These are phyloP conservation scores for Anthoptus insignis DNA, from an alignment of 2,888 invertebrate genomes.

Conservation along the genomic window DNA sequence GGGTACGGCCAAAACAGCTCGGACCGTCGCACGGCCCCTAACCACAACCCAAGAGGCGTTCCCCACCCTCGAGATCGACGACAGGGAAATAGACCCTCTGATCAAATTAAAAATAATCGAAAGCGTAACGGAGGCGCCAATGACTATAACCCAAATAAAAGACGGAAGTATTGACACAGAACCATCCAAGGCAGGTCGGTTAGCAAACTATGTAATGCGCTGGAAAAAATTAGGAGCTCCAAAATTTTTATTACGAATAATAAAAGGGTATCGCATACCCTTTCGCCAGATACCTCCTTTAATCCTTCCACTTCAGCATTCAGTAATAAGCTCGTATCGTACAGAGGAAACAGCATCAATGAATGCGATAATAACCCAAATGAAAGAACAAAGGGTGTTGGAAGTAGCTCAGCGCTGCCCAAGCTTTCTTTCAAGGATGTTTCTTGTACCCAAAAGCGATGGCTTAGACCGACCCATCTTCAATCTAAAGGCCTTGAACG, in stretches of 20 bases:
- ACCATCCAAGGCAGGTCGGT: slow-evolving; percentile 20
- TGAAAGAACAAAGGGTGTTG: slow-evolving; percentile 38
- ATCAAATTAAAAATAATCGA: not conserved
- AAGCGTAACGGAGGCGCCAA: not conserved
- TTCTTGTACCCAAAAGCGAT: slow-evolving; percentile 44
- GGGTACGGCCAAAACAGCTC: not conserved
- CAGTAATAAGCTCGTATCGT: not conserved
- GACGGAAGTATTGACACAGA: slow-evolving; percentile 24
- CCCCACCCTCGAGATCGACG: not conserved
- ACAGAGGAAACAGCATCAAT: slow-evolving; percentile 15
- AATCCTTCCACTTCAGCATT: slow-evolving; percentile 6
- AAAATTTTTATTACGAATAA: slow-evolving; percentile 13
- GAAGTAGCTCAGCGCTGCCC: slow-evolving; percentile 15
- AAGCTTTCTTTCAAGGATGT: slow-evolving; percentile 41
- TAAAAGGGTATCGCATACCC: slow-evolving; percentile 37
- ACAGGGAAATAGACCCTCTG: not conserved
- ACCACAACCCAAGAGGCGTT: not conserved
- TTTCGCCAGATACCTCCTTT: slow-evolving; percentile 30
- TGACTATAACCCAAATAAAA: slow-evolving; percentile 8
- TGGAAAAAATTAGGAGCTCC: slow-evolving; percentile 31
- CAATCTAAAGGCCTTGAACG: slow-evolving; percentile 43
- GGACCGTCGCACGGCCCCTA: not conserved
- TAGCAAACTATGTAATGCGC: not conserved
- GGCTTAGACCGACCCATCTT: slow-evolving; percentile 45
- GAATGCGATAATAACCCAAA: slow-evolving; percentile 25